phyloP scores from a whole-genome alignment of 2,113 vertebrate genomes.

The Halcyon senegalensis region DNA sequence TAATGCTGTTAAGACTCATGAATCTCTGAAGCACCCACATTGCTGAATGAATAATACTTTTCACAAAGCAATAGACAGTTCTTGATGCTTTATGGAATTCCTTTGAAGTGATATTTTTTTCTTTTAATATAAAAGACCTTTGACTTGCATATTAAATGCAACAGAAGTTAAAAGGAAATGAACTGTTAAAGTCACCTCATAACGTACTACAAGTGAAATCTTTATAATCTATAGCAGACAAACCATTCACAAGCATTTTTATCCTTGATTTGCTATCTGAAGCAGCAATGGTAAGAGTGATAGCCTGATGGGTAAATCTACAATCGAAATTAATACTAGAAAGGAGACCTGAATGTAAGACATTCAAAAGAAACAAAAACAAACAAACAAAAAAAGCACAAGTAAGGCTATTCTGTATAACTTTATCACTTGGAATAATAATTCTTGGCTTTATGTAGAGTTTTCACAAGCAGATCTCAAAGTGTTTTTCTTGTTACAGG shows the following conservation, averaged over 20 bases:
- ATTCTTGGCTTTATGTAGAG: background rate
- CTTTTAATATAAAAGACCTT: background rate
- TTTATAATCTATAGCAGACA: background rate
- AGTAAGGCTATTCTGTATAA: background rate
- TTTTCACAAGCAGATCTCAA: background rate
- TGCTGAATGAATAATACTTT: background rate
- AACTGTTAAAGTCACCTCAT: background rate
- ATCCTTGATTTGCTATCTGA: background rate
- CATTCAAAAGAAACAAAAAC: background rate
- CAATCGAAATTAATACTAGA: background rate
- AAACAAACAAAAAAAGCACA: background rate
- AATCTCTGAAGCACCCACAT: background rate
- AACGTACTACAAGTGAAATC: background rate
- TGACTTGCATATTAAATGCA: background rate
- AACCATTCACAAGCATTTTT: background rate
- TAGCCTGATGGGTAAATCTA: background rate
- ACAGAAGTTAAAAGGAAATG: background rate
- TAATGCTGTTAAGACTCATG: background rate
- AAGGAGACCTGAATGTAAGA: background rate
- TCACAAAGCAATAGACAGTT: background rate
- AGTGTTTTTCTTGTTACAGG: conserved; percentile 43
- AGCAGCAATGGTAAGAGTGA: background rate
- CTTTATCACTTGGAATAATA: background rate
- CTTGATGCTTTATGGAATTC: background rate
- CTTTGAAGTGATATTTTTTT: background rate